Evolutionary conservation across 2,797 vertebrate species (phyloP).

Genomic region (Alcedo atthis): DNA sequence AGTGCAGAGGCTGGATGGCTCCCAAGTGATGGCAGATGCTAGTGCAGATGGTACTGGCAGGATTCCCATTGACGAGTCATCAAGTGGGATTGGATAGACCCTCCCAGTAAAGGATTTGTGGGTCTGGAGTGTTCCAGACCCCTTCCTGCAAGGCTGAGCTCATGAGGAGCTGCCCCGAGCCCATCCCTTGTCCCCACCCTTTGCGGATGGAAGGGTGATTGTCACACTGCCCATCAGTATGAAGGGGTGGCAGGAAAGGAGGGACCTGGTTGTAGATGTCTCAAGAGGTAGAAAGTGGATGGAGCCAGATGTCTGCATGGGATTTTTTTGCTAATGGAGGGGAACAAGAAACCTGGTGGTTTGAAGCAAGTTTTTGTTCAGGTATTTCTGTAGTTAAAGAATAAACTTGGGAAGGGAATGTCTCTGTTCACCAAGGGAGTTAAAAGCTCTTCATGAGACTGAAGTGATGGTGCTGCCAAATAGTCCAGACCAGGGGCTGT

Average conservation of each 20-base stretch:
- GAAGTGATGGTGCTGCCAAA: background rate
- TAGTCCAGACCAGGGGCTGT: background rate
- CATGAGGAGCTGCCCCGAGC: background rate
- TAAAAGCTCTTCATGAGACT: background rate
- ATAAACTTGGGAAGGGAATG: background rate
- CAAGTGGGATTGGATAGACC: background rate
- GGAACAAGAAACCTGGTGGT: background rate
- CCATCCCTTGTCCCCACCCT: background rate
- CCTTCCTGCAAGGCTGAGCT: background rate
- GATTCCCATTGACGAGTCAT: background rate
- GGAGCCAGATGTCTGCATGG: background rate
- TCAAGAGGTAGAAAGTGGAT: background rate
- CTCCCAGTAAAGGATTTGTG: background rate
- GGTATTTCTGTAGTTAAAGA: background rate
- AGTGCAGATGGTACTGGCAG: conserved; percentile 14
- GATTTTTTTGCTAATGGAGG: background rate
- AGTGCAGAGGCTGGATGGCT: background rate
- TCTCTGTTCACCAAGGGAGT: background rate
- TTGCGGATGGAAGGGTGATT: background rate
- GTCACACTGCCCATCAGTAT: background rate
- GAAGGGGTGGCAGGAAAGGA: background rate
- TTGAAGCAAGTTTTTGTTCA: background rate
- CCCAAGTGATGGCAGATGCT: conserved; percentile 25
- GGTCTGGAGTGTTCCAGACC: background rate
- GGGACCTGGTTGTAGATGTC: background rate